Base-by-base conservation (phyloP, 2,113 vertebrate species). In the Lycaon pictus region DNA sequence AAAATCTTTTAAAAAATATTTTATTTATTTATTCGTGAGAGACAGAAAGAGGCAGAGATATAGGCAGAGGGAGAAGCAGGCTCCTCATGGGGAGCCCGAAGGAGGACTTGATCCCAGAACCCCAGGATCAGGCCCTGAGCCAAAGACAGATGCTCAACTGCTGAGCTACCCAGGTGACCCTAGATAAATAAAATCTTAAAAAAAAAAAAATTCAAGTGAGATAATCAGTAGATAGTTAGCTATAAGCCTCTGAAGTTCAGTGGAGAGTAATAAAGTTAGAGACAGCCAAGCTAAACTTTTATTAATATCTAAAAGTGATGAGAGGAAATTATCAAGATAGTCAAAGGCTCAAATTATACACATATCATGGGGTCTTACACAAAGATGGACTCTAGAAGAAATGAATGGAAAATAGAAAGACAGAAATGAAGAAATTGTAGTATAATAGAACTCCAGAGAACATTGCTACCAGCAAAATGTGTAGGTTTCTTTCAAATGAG, bases 291-390 rank as follows among this genome's bases (percentile, higher is more conserved):
- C 15, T 32, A 90, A 69, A 37, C 2, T 29, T 77, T 93, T 96
- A 67, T 85, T 77, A 74, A 92, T 62, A 91, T n/a, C 51, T 96
- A 67, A 95, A 87, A 77, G n/a, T 74, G 51, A 55, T 29, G 19
- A 51, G 11, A 74, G 35, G 32, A 77, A 86, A 65, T 71, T 17
- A 69, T 53, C 55, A 91, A 77, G 25, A 37, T 63, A 86, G 25
- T 82, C 19, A 82, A 79, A 88, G 17, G 3, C 27, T 88, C 63
- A 58, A 55, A 17, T 58, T 83, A 43, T 29, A 67, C 4, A 95
- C 15, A 71, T 3, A 77, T 63, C 25, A 56, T 71, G 60, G 22
- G 23, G 7, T 62, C 20, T 96, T 53, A 32, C 55, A 87, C 16
- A 88, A 90, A 88, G 74, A 79, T 60, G 27, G 17, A 72, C 15